A percentile compares a stretch with the other conserved stretches of the same genome.
phyloP scores from a whole-genome alignment of 1,140 invertebrate species.

The Euwallacea fornicatus region DNA sequence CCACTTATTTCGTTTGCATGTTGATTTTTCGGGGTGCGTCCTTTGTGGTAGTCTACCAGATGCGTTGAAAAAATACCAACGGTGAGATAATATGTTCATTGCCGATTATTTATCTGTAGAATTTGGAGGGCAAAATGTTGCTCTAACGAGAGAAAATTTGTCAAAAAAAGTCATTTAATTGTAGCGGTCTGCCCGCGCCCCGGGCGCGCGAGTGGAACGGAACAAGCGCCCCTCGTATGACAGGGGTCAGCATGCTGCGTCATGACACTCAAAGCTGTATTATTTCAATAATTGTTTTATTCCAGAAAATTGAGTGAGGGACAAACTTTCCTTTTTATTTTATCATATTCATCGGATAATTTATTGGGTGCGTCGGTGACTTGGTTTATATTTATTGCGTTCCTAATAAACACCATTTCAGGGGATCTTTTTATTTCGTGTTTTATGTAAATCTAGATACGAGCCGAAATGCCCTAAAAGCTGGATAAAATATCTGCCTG shows the following conservation, averaged over 20 bases:
- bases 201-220: too few relatives aligned
- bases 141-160: too few relatives aligned
- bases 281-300: conserved; percentile 36
- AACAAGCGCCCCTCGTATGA: too few relatives aligned
- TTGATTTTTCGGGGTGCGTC: conserved; percentile 9
- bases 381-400: conserved; percentile 36
- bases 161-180: too few relatives aligned
- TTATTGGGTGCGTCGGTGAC: conserved; percentile 30
- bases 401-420: conserved; percentile 30
- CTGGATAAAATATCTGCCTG: conserved; percentile 14
- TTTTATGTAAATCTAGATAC: conserved; percentile 34
- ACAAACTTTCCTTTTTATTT: conserved; percentile 26
- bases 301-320: conserved; percentile 32
- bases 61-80: not conserved
- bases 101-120: too few relatives aligned
- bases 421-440: conserved; percentile 28
- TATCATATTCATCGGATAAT: conserved; percentile 31
- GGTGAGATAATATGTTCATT: too few relatives aligned
- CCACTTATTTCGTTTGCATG: conserved; percentile 37
- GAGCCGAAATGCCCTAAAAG: conserved; percentile 21
- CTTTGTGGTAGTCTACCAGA: not conserved
- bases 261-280: conserved; percentile 12
- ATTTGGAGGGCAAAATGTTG: too few relatives aligned
- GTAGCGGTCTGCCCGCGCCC: too few relatives aligned
- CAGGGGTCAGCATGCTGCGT: too few relatives aligned